These are phyloP conservation scores for Spatula clypeata DNA, from an alignment of 2,797 vertebrate genomes.

Conservation along the genomic window DNA sequence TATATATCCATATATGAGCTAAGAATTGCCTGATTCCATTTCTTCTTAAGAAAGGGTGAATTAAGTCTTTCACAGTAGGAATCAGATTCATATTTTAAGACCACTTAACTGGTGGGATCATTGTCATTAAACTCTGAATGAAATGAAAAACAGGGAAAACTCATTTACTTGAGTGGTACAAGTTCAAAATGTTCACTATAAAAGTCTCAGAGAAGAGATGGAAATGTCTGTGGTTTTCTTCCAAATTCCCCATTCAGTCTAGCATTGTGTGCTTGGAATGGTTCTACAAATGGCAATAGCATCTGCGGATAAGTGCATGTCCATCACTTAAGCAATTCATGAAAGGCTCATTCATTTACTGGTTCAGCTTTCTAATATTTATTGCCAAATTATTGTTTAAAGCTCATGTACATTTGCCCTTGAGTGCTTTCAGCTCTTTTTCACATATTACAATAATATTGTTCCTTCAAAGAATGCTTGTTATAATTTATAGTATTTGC, in stretches of 20 bases:
- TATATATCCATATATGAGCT: not conserved
- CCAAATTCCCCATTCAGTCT: not conserved
- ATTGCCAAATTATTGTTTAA: not conserved
- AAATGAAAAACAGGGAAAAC: not conserved
- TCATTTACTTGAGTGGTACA: not conserved
- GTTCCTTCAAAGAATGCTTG: not conserved
- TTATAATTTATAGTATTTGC: not conserved
- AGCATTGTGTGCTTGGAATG: not conserved
- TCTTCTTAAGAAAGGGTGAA: not conserved
- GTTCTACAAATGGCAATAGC: not conserved
- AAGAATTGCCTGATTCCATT: not conserved
- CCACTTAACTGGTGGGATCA: rapidly evolving
- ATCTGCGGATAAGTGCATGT: not conserved
- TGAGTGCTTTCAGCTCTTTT: not conserved
- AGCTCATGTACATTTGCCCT: not conserved
- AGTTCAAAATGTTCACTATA: not conserved
- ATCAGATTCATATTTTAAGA: not conserved
- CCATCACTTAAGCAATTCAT: not conserved
- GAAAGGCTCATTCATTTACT: not conserved
- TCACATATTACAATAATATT: not conserved
- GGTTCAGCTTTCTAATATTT: not conserved
- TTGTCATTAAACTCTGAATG: not conserved
- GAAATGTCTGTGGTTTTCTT: not conserved
- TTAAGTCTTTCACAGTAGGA: not conserved
- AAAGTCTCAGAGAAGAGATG: not conserved